Conservation (phyloP, 2,888 invertebrate species). For the Xylota segnis region DNA sequence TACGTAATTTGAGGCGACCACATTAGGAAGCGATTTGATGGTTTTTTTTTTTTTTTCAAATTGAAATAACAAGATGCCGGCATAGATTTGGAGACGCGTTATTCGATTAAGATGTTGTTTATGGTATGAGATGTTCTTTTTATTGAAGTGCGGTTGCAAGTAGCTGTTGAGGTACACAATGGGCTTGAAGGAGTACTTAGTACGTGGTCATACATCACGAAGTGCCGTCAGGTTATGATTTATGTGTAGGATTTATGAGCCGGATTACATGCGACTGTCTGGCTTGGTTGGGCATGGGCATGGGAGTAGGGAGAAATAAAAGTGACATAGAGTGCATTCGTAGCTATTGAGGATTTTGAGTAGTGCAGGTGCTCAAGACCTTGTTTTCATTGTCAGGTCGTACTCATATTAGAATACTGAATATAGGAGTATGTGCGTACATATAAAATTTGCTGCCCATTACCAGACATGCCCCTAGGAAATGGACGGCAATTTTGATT, state of each 20-base stretch:
- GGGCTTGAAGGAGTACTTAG: background rate
- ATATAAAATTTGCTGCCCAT: too few species aligned
- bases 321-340: background rate
- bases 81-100: constrained; percentile 3
- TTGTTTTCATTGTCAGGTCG: background rate
- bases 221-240: constrained; percentile 1
- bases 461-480: too few species aligned
- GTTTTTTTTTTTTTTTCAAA: too few species aligned
- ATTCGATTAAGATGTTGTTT: constrained; percentile 31
- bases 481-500: too few species aligned
- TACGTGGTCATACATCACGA: constrained; percentile 14
- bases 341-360: background rate
- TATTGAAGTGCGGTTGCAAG: background rate
- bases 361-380: too few species aligned
- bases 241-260: constrained; percentile 15
- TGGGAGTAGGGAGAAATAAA: background rate
- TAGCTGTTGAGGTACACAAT: background rate
- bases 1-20: constrained; percentile 44
- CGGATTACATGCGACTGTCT: constrained; percentile 7
- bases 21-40: constrained; percentile 46
- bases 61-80: constrained; percentile 17
- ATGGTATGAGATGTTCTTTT: constrained; percentile 24
- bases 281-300: background rate
- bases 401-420: background rate
- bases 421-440: too few species aligned